Conservation (phyloP, 1,140 invertebrate genomes). For the Tribolium madens region DNA sequence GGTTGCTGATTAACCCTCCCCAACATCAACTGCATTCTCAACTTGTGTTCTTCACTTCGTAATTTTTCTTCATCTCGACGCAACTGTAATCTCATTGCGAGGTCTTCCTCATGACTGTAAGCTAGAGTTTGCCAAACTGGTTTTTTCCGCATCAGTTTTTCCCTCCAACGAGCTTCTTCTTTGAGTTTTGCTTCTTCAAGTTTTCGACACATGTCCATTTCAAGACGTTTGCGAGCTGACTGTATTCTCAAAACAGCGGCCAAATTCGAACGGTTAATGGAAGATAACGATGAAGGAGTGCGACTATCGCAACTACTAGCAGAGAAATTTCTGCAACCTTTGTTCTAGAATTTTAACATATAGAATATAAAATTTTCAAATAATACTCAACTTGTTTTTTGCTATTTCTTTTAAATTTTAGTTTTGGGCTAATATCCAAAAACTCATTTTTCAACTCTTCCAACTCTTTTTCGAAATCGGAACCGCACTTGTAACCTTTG, state of each 20-base stretch:
- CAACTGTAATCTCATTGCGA: conserved; percentile 74
- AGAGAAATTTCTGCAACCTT: conserved; percentile 53
- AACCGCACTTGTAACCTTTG: conserved; percentile 54
- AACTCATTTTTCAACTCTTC: conserved; percentile 67
- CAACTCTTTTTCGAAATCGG: conserved; percentile 63
- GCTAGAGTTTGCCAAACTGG: conserved; percentile 78
- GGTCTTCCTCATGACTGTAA: conserved; percentile 76
- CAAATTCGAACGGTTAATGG: conserved; percentile 74
- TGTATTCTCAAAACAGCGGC: conserved; percentile 78
- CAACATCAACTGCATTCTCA: conserved; percentile 79
- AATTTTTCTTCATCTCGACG: conserved; percentile 75
- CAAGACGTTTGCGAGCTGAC: conserved; percentile 73
- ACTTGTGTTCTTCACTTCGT: conserved; percentile 73
- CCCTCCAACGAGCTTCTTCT: conserved; percentile 70
- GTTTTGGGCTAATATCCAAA: conserved; percentile 69
- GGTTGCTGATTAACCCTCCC: conserved; percentile 77
- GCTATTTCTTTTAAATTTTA: conserved; percentile 67
- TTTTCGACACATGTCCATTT: conserved; percentile 72
- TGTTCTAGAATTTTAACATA: conserved; percentile 43
- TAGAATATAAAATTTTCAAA: not conserved
- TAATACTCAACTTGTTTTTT: conserved; percentile 36
- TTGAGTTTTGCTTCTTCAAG: conserved; percentile 72
- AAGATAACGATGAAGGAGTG: conserved; percentile 66
- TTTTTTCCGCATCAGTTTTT: conserved; percentile 72
- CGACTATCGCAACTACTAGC: conserved; percentile 61